Evolutionary conservation across 2,797 vertebrate species (phyloP), one percentile per base, ranked within the genome.

Genomic region (Gephyroberyx darwinii): DNA sequence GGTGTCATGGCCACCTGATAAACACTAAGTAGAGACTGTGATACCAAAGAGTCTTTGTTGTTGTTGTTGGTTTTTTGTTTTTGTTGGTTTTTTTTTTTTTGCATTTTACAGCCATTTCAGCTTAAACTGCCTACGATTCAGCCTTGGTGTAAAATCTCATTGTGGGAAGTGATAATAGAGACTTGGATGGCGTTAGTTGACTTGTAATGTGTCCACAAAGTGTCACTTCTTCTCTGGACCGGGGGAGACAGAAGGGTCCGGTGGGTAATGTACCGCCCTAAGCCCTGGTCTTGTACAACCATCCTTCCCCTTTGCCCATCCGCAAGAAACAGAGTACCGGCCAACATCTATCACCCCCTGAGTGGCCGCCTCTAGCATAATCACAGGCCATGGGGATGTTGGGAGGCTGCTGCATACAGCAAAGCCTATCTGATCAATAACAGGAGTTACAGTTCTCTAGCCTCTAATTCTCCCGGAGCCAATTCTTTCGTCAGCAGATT

Each of bases 11-110:
- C 92, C 92, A 89, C 92, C 93, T 92, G 85, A 90, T 93, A 94
- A 95, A 94, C 94, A 93, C 93, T 93, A 94, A 95, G 93, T 90
- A 93, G 91, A 91, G 94, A 84, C 91, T 92, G 91, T 91, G 92
- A 82, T 91, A 89, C 78, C 90, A 92, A 87, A 92, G 90, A 82
- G 88, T 93, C 93, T 91, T 90, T 89, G 79, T 88, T 87, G 89
- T 89, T 87, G 85, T 91, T 26, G 26, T 26, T 26, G 26, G n/a
- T 88, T 89, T 77, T 88, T 90, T 74, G 71, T 83, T 89, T 85
- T 41, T 17, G 9, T 35, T 81, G 86, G 77, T 73, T 74, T 81
- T 65, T 83, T 83, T 76, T 86, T 59, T 65, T 31, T 41, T 74
- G 82, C 68, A 93, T 92, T 81, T 78, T 71, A 62, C 74, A 54